A percentile compares a stretch with the other conserved stretches of the same genome.
Conservation (phyloP, 2,113 vertebrate genomes). For the Spea multiplicata region DNA sequence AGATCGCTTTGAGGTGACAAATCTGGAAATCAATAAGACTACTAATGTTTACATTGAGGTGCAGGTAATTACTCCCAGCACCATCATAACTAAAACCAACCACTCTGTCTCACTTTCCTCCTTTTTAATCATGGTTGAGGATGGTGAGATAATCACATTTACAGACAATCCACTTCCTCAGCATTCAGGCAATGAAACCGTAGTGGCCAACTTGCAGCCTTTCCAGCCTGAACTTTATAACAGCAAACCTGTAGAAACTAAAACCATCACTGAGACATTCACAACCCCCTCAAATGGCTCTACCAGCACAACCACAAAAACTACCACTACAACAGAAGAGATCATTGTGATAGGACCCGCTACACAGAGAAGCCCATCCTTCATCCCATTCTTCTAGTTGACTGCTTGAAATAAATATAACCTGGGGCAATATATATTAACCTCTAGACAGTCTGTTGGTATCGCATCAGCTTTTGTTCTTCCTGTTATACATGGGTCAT, state of each 20-base stretch:
- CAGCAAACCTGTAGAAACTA: not conserved
- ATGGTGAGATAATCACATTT: not conserved
- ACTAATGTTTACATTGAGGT: conserved; percentile 7
- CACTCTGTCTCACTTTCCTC: conserved; percentile 2
- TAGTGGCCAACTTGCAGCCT: not conserved
- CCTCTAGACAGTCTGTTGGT: too few relatives aligned
- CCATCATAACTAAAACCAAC: not conserved
- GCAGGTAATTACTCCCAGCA: conserved; percentile 8
- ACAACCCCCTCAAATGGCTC: not conserved
- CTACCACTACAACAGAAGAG: not conserved
- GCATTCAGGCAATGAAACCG: not conserved
- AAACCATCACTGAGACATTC: not conserved
- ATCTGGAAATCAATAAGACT: conserved; percentile 30
- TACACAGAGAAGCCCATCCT: not conserved
- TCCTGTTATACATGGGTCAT: too few relatives aligned
- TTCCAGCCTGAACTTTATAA: not conserved
- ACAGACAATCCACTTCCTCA: not conserved
- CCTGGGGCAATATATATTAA: too few relatives aligned
- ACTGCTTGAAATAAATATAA: too few relatives aligned
- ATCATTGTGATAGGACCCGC: not conserved
- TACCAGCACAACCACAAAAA: not conserved
- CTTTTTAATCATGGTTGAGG: not conserved
- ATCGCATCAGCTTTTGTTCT: too few relatives aligned
- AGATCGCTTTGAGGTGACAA: conserved; percentile 1
- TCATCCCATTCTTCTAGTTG: not conserved